A percentile compares a stretch with the other conserved stretches of the same genome.
These are phyloP conservation scores for Tupiocoris notatus DNA, from an alignment of 2,888 invertebrate genomes.

Conservation along the genomic window DNA sequence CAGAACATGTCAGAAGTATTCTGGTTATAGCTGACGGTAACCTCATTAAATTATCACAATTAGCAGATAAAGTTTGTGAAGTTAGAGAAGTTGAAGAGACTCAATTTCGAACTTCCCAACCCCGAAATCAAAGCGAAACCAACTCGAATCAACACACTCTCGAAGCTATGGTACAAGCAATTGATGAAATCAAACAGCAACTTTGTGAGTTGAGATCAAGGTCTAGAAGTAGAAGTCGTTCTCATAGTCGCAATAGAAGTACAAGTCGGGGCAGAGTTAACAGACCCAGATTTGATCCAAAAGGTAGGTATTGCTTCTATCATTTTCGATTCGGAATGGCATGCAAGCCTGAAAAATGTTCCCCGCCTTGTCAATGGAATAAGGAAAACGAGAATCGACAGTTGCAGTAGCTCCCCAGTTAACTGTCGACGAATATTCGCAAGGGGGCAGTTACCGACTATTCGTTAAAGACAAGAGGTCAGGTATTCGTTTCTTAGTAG, in stretches of 20 bases:
- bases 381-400: constrained; percentile 22
- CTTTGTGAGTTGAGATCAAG: not conserved
- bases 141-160: constrained; percentile 7
- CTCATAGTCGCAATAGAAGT: not conserved
- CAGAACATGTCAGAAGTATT: constrained; percentile 2
- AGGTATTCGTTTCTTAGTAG: constrained; percentile 31
- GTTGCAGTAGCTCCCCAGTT: constrained; percentile 13
- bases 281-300: constrained; percentile 14
- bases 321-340: constrained; percentile 23
- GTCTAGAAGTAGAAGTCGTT: no score
- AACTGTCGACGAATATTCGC: not conserved
- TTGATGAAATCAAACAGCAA: not conserved
- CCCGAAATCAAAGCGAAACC: not conserved
- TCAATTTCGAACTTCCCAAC: not conserved
- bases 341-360: constrained; percentile 33
- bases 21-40: not conserved
- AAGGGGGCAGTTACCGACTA: not conserved
- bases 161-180: not conserved
- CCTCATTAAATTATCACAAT: not conserved
- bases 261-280: not conserved
- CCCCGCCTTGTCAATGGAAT: constrained; percentile 16
- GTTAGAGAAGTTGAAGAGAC: not conserved
- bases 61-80: not conserved
- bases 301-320: constrained; percentile 20
- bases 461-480: constrained; percentile 7